phyloP scores from a whole-genome alignment of 2,888 invertebrate genomes.

The Phyllotreta cruciferae region DNA sequence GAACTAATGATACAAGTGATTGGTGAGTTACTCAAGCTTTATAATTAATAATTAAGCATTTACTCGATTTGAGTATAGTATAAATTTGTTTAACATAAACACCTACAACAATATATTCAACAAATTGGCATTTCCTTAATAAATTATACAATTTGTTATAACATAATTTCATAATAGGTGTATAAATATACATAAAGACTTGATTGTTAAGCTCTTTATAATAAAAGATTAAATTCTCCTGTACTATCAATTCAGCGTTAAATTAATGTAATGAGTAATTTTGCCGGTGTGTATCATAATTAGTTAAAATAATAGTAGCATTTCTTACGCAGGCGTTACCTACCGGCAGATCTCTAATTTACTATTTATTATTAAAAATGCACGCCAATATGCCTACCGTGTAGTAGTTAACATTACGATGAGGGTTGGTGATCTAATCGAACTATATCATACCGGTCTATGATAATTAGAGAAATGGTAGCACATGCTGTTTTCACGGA shows the following conservation, averaged over 20 bases:
- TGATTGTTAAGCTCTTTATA: too few relatives aligned
- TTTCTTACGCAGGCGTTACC: slow-evolving; percentile 24
- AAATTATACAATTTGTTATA: too few relatives aligned
- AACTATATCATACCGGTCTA: slow-evolving; percentile 24
- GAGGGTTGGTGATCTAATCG: slow-evolving; percentile 29
- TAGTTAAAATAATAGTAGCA: slow-evolving; percentile 24
- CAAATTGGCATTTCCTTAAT: too few relatives aligned
- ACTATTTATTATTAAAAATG: slow-evolving; percentile 9
- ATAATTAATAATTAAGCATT: too few relatives aligned
- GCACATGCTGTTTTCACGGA: slow-evolving; percentile 19
- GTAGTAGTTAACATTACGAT: slow-evolving; percentile 23
- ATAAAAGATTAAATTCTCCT: not conserved
- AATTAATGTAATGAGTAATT: slow-evolving; percentile 20
- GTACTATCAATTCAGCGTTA: slow-evolving; percentile 9
- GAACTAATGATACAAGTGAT: too few relatives aligned
- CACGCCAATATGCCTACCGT: slow-evolving; percentile 22
- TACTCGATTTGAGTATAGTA: too few relatives aligned
- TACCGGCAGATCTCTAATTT: slow-evolving; percentile 26
- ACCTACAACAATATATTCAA: too few relatives aligned
- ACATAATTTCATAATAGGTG: too few relatives aligned
- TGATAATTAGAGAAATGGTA: slow-evolving; percentile 29
- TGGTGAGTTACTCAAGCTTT: too few relatives aligned
- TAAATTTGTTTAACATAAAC: too few relatives aligned
- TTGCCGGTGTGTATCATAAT: slow-evolving; percentile 14
- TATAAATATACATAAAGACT: not conserved